phyloP scores from a whole-genome alignment of 2,113 vertebrate species.

The Anarhynchus alexandrinus region DNA sequence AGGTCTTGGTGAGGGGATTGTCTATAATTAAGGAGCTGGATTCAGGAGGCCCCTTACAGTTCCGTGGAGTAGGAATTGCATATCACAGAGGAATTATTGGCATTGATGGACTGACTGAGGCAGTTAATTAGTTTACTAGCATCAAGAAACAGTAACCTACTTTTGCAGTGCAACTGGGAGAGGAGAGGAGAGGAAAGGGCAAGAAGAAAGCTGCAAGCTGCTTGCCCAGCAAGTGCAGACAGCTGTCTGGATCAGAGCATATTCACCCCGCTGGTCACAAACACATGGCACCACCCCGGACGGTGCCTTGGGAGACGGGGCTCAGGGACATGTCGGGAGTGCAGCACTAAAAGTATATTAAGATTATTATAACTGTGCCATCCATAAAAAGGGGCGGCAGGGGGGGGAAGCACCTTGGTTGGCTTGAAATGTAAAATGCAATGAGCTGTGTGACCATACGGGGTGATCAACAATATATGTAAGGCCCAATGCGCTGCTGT shows the following conservation, averaged over 20 bases:
- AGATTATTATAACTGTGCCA: not conserved
- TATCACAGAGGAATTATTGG: not conserved
- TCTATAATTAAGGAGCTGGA: not conserved
- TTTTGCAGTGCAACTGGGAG: not conserved
- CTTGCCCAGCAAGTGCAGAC: not conserved
- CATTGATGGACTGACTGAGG: not conserved
- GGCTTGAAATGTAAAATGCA: not conserved
- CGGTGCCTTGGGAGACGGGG: not conserved
- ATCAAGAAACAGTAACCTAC: not conserved
- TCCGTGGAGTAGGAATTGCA: not conserved
- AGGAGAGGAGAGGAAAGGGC: not conserved
- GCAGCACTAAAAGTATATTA: not conserved
- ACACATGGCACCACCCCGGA: fast-evolving
- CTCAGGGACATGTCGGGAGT: fast-evolving
- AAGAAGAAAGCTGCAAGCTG: not conserved
- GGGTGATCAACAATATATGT: not conserved
- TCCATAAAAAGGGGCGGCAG: not conserved
- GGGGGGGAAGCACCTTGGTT: not conserved
- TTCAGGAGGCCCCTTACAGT: not conserved
- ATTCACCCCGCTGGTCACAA: not conserved
- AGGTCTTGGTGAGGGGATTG: not conserved
- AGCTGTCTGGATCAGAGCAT: not conserved
- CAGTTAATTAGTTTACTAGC: not conserved
- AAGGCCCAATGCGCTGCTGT: not conserved
- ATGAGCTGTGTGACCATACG: not conserved